Evolutionary conservation across 2,888 invertebrate species (phyloP).

Genomic region (Limenitis camilla): DNA sequence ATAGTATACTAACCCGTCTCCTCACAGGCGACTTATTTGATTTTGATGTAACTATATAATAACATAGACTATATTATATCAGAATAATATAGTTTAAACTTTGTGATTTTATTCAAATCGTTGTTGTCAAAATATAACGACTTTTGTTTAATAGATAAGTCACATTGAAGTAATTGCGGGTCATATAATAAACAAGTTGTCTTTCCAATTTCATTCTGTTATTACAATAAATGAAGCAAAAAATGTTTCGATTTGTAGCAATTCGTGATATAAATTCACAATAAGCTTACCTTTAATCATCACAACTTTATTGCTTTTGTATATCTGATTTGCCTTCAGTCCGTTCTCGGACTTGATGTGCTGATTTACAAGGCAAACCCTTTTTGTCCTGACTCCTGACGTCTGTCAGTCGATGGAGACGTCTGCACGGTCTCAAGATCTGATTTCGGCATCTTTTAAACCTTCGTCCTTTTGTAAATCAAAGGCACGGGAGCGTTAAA

Average conservation of each 20-base stretch:
- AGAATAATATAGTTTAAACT: too few relatives aligned
- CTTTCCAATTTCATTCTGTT: too few relatives aligned
- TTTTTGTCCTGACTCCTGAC: slow-evolving; percentile 51
- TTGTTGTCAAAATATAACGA: too few relatives aligned
- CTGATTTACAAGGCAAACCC: slow-evolving; percentile 63
- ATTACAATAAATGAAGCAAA: too few relatives aligned
- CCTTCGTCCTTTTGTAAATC: slow-evolving; percentile 30
- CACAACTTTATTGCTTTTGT: slow-evolving; percentile 38
- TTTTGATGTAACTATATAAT: too few relatives aligned
- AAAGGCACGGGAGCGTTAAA: slow-evolving; percentile 26
- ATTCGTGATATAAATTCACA: not conserved
- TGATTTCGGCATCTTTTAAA: slow-evolving; percentile 66
- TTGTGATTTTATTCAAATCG: too few relatives aligned
- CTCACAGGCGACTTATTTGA: too few relatives aligned
- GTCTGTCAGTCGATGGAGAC: slow-evolving; percentile 56
- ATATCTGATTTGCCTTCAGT: slow-evolving; percentile 47
- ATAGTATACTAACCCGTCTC: too few relatives aligned
- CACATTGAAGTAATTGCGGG: too few relatives aligned
- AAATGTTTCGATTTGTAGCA: not conserved
- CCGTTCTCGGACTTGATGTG: slow-evolving; percentile 40
- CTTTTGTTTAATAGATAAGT: too few relatives aligned
- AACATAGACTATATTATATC: too few relatives aligned
- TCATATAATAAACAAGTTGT: too few relatives aligned
- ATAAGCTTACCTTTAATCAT: slow-evolving; percentile 24
- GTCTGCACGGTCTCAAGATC: slow-evolving; percentile 49